Conservation (phyloP, 37 sponge, comb jelly and placozoan species). For the Chondrosia reniformis region DNA sequence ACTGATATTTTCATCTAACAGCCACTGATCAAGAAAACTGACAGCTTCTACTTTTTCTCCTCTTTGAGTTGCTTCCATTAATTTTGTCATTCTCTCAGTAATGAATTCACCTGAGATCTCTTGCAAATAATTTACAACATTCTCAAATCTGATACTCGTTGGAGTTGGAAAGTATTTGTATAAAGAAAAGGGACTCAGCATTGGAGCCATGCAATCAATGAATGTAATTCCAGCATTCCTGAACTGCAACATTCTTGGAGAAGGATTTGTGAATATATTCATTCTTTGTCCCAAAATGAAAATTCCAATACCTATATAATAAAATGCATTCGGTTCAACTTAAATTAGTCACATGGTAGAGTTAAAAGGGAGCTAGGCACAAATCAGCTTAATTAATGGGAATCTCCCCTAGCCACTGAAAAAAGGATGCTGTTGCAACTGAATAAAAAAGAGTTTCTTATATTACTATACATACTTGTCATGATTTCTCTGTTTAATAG, state of each 20-base stretch:
- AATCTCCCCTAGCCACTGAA: no score
- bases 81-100: neutral
- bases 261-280: neutral
- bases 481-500: no score
- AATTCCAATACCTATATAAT: neutral
- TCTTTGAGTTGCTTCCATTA: neutral
- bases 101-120: neutral
- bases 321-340: no score
- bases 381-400: no score
- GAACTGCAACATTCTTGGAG: neutral
- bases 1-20: neutral
- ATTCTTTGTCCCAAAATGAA: slow-evolving; percentile 1
- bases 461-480: no score
- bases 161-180: slow-evolving; percentile 18
- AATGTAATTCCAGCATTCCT: neutral
- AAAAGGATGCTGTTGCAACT: no score
- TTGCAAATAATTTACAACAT: neutral
- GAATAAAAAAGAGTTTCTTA: no score
- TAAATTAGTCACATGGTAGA: no score
- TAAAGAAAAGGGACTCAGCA: neutral
- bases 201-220: neutral
- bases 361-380: no score
- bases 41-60: neutral
- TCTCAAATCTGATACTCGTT: slow-evolving; percentile 8
- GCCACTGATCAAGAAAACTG: slow-evolving; percentile 14